Conservation (phyloP, 2,113 vertebrate genomes). For the Dipodomys merriami region DNA sequence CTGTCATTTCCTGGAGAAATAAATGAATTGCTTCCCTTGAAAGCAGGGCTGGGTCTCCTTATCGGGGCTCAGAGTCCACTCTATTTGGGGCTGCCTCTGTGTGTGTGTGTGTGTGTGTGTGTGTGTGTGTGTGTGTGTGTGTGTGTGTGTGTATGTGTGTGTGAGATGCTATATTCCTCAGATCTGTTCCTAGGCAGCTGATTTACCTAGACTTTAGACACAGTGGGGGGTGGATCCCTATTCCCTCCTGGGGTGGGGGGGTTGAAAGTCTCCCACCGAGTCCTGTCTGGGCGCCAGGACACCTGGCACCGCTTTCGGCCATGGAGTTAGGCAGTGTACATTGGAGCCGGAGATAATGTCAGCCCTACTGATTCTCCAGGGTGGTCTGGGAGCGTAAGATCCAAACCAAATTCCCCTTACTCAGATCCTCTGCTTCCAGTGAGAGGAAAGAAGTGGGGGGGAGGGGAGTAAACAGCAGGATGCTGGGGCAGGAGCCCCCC, state of each 20-base stretch:
- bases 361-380: neutral
- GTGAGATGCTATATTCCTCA: neutral
- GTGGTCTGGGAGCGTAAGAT: neutral
- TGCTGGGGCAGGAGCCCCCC: fast-evolving
- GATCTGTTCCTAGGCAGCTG: neutral
- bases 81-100: neutral
- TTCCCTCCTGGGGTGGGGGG: neutral
- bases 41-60: conserved; percentile 29
- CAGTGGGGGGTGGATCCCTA: neutral
- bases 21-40: neutral
- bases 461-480: fast-evolving
- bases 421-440: neutral
- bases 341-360: fast-evolving
- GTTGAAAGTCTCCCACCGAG: conserved; percentile 44
- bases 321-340: fast-evolving
- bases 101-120: too few relatives aligned
- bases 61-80: conserved; percentile 54
- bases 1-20: conserved; percentile 61
- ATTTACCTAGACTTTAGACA: conserved; percentile 58
- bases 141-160: too few relatives aligned
- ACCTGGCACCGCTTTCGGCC: neutral
- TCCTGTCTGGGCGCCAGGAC: neutral
- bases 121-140: too few relatives aligned
- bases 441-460: neutral
- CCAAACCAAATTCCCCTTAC: too few relatives aligned